phyloP scores from a whole-genome alignment of 2,113 vertebrate species.

The Rallus limicola region DNA sequence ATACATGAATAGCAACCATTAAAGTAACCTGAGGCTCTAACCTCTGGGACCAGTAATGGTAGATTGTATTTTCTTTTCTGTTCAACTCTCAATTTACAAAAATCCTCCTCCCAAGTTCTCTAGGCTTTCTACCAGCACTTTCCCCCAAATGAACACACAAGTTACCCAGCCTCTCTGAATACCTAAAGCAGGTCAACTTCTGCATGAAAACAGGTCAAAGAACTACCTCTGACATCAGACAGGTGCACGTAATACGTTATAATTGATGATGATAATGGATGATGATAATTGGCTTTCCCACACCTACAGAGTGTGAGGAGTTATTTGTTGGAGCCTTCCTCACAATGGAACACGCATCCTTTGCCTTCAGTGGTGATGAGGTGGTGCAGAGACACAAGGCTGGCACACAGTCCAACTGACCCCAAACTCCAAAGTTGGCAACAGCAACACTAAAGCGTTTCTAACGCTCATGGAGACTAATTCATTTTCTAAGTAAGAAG shows the following conservation, averaged over 20 bases:
- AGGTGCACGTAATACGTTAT: not conserved
- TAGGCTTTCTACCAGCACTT: not conserved
- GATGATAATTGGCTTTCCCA: not conserved
- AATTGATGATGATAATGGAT: accelerated
- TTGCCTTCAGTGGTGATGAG: not conserved
- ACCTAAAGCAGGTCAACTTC: not conserved
- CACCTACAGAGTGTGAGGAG: not conserved
- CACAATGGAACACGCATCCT: accelerated
- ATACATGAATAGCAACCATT: not conserved
- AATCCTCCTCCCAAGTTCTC: not conserved
- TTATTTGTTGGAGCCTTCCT: not conserved
- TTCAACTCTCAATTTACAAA: not conserved
- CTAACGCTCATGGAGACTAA: not conserved
- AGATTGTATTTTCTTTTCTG: not conserved
- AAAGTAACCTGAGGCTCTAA: not conserved
- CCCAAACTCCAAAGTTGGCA: not conserved
- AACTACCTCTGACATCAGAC: not conserved
- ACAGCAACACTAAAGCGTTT: not conserved
- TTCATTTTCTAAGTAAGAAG: constrained; percentile 4
- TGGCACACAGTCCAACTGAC: not conserved
- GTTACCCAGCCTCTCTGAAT: not conserved
- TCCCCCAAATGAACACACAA: not conserved
- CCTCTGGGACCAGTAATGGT: not conserved
- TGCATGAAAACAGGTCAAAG: not conserved
- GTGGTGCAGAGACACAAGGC: too few relatives aligned